phyloP scores from a whole-genome alignment of 2,113 vertebrate species.

The Cyprinodon tularosa region DNA sequence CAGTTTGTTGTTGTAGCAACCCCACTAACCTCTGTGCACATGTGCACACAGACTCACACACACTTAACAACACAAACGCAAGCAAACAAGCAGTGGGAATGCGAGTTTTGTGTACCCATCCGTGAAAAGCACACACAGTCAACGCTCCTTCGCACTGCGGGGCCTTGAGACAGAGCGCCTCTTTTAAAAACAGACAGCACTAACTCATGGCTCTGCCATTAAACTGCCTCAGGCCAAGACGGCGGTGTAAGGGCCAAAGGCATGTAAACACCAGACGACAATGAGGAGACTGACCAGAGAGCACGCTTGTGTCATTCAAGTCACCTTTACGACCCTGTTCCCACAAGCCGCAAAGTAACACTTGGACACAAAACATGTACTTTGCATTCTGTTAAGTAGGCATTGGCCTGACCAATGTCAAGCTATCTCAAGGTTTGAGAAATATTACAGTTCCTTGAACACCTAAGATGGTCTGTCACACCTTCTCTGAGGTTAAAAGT shows the following conservation, averaged over 20 bases:
- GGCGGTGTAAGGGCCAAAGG: constrained; percentile 54
- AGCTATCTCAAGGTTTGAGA: neutral
- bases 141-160: constrained; percentile 26
- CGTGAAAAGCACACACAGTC: constrained; percentile 61
- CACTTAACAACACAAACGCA: constrained; percentile 53
- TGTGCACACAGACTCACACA: constrained; percentile 37
- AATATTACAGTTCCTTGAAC: neutral
- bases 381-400: constrained; percentile 36
- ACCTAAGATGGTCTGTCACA: neutral
- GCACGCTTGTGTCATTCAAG: constrained; percentile 69
- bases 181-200: constrained; percentile 57
- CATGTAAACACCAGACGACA: constrained; percentile 72
- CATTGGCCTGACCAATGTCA: neutral
- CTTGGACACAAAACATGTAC: constrained; percentile 59
- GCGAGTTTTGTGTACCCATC: constrained; percentile 49
- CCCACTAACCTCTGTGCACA: neutral
- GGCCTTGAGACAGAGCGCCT: constrained; percentile 68
- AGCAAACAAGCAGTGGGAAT: constrained; percentile 39
- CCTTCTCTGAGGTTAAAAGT: neutral
- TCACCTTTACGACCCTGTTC: constrained; percentile 63
- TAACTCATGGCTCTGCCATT: constrained; percentile 65
- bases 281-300: constrained; percentile 67
- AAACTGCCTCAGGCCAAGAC: constrained; percentile 50
- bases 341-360: constrained; percentile 65
- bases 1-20: constrained; percentile 55